These are phyloP conservation scores for Gallinago jamesoni DNA, from an alignment of 2,113 vertebrate genomes.

Conservation along the genomic window DNA sequence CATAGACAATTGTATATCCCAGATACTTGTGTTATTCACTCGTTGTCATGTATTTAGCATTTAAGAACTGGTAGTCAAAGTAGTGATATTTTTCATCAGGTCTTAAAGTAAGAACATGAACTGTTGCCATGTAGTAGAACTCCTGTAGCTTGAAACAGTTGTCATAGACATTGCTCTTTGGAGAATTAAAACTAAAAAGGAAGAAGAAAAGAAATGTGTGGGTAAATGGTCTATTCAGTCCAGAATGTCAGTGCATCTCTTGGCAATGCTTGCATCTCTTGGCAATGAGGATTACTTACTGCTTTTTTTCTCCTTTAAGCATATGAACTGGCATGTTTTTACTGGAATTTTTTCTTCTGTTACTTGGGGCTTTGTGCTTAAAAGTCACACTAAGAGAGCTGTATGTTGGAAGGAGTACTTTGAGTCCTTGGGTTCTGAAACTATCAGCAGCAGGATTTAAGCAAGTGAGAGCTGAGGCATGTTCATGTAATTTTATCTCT, in stretches of 20 bases:
- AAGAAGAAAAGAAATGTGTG: neutral
- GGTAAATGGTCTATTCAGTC: neutral
- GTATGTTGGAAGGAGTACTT: neutral
- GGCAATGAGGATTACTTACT: neutral
- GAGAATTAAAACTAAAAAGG: neutral
- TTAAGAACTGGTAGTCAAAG: neutral
- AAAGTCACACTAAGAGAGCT: neutral
- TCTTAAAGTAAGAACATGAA: neutral
- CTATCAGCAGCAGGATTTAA: neutral
- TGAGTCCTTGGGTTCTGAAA: neutral
- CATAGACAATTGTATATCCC: neutral
- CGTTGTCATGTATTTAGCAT: neutral
- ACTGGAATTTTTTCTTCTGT: neutral
- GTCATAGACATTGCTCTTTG: neutral
- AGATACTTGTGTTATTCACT: neutral
- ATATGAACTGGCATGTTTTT: neutral
- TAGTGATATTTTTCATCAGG: neutral
- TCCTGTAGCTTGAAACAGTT: neutral
- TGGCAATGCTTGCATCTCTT: neutral
- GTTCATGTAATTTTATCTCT: neutral
- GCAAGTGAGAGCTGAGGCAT: neutral
- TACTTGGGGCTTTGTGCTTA: neutral
- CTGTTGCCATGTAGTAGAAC: neutral
- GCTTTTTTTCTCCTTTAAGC: neutral
- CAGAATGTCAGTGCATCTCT: slow-evolving; percentile 9